A percentile compares a stretch with the other conserved stretches of the same genome.
phyloP scores from a whole-genome alignment of 2,888 invertebrate genomes.

The Tetranychus piercei region DNA sequence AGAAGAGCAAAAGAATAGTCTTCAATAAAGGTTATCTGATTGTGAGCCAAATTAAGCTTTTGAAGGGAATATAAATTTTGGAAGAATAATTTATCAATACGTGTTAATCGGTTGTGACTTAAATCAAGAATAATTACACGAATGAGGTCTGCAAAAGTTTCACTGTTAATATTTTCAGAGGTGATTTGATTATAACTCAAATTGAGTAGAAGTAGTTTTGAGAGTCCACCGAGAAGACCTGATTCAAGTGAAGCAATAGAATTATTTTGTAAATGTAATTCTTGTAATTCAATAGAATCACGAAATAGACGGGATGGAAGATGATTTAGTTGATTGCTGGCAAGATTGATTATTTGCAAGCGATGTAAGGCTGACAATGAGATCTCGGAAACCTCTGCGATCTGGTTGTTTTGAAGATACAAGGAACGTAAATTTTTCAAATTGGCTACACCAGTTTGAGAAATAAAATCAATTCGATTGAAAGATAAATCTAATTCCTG shows the following conservation, averaged over 20 bases:
- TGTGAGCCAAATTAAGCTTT: slow-evolving; percentile 64
- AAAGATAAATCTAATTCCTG: slow-evolving; percentile 47
- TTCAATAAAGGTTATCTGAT: slow-evolving; percentile 59
- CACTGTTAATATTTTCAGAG: slow-evolving; percentile 64
- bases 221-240: slow-evolving; percentile 44
- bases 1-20: slow-evolving; percentile 73
- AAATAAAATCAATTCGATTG: slow-evolving; percentile 51
- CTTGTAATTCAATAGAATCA: slow-evolving; percentile 55
- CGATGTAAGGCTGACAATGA: slow-evolving; percentile 58
- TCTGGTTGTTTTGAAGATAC: slow-evolving; percentile 46
- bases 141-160: slow-evolving; percentile 68
- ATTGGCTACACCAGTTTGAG: slow-evolving; percentile 51
- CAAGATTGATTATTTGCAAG: slow-evolving; percentile 61
- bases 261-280: slow-evolving; percentile 76
- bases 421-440: slow-evolving; percentile 47
- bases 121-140: slow-evolving; percentile 67
- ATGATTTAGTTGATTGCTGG: slow-evolving; percentile 60
- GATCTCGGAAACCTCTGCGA: slow-evolving; percentile 46
- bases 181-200: slow-evolving; percentile 51
- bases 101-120: slow-evolving; percentile 59
- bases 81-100: slow-evolving; percentile 62
- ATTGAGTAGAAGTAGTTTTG: slow-evolving; percentile 42
- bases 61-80: slow-evolving; percentile 66
- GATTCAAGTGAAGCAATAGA: slow-evolving; percentile 67
- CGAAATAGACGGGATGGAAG: slow-evolving; percentile 64